These are phyloP conservation scores for Notodonta ziczac DNA, from an alignment of 2,888 invertebrate genomes.

Conservation along the genomic window DNA sequence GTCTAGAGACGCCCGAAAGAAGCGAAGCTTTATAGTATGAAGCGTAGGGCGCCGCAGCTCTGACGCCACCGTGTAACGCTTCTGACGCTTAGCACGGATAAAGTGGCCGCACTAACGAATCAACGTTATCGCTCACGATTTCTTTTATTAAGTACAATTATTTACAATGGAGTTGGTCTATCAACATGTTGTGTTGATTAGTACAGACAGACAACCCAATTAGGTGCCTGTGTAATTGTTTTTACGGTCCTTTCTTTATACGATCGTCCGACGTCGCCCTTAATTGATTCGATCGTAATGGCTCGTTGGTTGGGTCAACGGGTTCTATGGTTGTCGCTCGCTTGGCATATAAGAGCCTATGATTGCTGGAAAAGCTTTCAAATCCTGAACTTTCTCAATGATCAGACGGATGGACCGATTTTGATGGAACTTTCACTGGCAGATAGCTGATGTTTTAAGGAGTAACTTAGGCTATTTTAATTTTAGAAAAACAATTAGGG, in stretches of 20 bases:
- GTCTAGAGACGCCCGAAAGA: too few relatives aligned
- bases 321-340: slow-evolving; percentile 7
- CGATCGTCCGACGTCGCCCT: slow-evolving; percentile 33
- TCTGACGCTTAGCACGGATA: too few relatives aligned
- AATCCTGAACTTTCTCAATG: not conserved
- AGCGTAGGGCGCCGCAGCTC: too few relatives aligned
- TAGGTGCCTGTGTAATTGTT: slow-evolving; percentile 51
- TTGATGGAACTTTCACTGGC: too few relatives aligned
- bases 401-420: too few relatives aligned
- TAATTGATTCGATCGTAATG: slow-evolving; percentile 46
- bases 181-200: slow-evolving; percentile 57
- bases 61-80: too few relatives aligned
- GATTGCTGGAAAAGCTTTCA: too few relatives aligned
- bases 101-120: too few relatives aligned
- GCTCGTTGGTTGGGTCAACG: slow-evolving; percentile 8
- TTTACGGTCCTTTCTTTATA: slow-evolving; percentile 53
- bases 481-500: too few relatives aligned
- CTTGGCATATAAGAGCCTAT: not conserved
- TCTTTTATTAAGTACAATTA: slow-evolving; percentile 34
- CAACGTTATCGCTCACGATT: slow-evolving; percentile 31
- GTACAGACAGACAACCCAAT: slow-evolving; percentile 48
- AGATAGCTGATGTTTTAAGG: too few relatives aligned
- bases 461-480: too few relatives aligned
- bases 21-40: too few relatives aligned
- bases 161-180: slow-evolving; percentile 31